A percentile compares a stretch with the other conserved stretches of the same genome.
phyloP scores from a whole-genome alignment of 2,797 vertebrate genomes.

The Phalloptychus januarius region DNA sequence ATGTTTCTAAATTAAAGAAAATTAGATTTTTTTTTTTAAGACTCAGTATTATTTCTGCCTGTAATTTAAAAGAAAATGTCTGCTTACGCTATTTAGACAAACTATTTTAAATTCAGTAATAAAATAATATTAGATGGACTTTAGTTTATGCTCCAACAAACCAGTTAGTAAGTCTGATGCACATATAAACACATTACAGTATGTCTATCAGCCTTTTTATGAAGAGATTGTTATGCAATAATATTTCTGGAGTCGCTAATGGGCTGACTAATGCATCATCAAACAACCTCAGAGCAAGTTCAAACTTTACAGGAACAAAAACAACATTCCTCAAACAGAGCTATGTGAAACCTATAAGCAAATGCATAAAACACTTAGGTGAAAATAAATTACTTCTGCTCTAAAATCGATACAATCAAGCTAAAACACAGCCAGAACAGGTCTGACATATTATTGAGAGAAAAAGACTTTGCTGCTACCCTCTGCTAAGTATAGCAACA shows the following conservation, averaged over 20 bases:
- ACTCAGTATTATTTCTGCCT: neutral
- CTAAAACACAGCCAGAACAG: constrained; percentile 8
- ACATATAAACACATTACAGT: constrained; percentile 14
- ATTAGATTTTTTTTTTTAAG: neutral
- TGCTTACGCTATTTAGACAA: neutral
- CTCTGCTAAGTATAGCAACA: constrained; percentile 24
- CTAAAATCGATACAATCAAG: neutral
- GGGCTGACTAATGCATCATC: constrained; percentile 37
- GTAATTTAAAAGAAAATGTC: neutral
- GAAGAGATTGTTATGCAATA: constrained; percentile 40
- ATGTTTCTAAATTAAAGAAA: neutral
- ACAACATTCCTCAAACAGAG: constrained; percentile 25
- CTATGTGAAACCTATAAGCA: constrained; percentile 31
- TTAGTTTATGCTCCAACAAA: neutral
- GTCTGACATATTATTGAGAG: neutral
- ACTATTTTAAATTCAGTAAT: neutral
- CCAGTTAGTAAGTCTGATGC: neutral
- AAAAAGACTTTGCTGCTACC: neutral
- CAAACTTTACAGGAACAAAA: constrained; percentile 28
- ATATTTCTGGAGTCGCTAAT: constrained; percentile 32
- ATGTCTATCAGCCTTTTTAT: constrained; percentile 18
- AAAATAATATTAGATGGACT: neutral
- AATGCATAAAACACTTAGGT: constrained; percentile 26
- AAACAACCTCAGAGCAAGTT: constrained; percentile 36
- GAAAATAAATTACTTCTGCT: constrained; percentile 4